Percentiles rank a stretch among this genome's conserved stretches.
These are phyloP conservation scores for Urechis unicinctus DNA, from an alignment of 2,888 invertebrate species.

Conservation along the genomic window DNA sequence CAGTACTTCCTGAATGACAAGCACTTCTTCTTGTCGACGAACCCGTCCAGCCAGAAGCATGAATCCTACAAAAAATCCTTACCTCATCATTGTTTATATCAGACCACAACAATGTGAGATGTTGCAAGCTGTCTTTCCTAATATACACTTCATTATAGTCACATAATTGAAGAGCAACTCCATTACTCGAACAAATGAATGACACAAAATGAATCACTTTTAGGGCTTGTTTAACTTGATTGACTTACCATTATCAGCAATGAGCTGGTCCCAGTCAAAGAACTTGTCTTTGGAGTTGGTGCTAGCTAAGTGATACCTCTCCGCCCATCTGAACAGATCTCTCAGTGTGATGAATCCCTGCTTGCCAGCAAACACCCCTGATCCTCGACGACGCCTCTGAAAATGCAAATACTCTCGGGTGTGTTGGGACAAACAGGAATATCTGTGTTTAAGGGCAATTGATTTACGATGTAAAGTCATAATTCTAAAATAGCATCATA, in stretches of 20 bases:
- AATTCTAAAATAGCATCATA: too few relatives aligned
- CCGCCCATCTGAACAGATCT: slow-evolving; percentile 93
- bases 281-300: slow-evolving; percentile 53
- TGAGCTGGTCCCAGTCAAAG: slow-evolving; percentile 94
- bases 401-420: too few relatives aligned
- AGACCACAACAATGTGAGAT: not conserved
- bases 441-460: too few relatives aligned
- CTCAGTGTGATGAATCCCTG: slow-evolving; percentile 85
- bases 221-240: too few relatives aligned
- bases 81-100: too few relatives aligned
- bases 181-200: too few relatives aligned
- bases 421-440: too few relatives aligned
- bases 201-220: too few relatives aligned
- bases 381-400: slow-evolving; percentile 67
- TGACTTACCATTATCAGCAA: slow-evolving; percentile 64
- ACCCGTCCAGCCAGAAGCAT: slow-evolving; percentile 89
- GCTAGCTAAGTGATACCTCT: slow-evolving; percentile 66
- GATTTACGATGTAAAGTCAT: too few relatives aligned
- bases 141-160: too few relatives aligned
- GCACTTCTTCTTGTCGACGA: slow-evolving; percentile 72
- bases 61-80: slow-evolving; percentile 62
- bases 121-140: not conserved
- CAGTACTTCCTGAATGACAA: slow-evolving; percentile 69
- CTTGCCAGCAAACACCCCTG: slow-evolving; percentile 85
- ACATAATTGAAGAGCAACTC: too few relatives aligned